These are phyloP conservation scores for Betta splendens DNA, from an alignment of 2,797 vertebrate genomes.

Conservation along the genomic window DNA sequence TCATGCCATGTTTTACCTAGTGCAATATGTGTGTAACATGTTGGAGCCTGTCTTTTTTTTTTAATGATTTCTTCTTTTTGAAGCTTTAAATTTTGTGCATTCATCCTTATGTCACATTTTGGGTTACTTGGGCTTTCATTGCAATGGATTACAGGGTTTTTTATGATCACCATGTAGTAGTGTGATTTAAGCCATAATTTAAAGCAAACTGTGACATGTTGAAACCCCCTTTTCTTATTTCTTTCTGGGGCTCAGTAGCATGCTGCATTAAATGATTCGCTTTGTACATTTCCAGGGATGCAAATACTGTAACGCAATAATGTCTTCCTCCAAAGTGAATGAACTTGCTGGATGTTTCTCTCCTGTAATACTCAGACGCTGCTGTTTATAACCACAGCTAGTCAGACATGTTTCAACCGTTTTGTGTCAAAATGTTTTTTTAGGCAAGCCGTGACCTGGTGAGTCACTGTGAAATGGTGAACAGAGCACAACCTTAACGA, in stretches of 20 bases:
- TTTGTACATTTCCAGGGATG: conserved; percentile 17
- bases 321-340: conserved; percentile 9
- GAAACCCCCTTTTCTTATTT: conserved; percentile 15
- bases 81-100: conserved; percentile 15
- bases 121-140: conserved; percentile 17
- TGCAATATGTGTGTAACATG: conserved; percentile 53
- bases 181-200: conserved; percentile 37
- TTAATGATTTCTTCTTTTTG: conserved; percentile 18
- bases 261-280: conserved; percentile 32
- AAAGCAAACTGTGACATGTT: conserved; percentile 28
- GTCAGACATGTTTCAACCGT: conserved; percentile 3
- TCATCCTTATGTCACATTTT: conserved; percentile 3
- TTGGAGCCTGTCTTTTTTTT: conserved; percentile 20
- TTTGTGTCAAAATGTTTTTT: conserved; percentile 13
- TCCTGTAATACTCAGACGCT: conserved; percentile 17
- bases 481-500: conserved; percentile 14
- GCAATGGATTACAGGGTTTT: conserved; percentile 38
- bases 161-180: conserved; percentile 15
- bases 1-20: conserved; percentile 37
- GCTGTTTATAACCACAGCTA: conserved; percentile 31
- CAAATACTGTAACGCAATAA: conserved; percentile 10
- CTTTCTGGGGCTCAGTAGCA: conserved; percentile 8
- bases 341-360: conserved; percentile 1
- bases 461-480: conserved; percentile 29
- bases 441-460: conserved; percentile 1